Percentiles rank a stretch among this genome's conserved stretches.
Conservation (phyloP, 2,797 vertebrate species). For the Sebastes matsubarae region DNA sequence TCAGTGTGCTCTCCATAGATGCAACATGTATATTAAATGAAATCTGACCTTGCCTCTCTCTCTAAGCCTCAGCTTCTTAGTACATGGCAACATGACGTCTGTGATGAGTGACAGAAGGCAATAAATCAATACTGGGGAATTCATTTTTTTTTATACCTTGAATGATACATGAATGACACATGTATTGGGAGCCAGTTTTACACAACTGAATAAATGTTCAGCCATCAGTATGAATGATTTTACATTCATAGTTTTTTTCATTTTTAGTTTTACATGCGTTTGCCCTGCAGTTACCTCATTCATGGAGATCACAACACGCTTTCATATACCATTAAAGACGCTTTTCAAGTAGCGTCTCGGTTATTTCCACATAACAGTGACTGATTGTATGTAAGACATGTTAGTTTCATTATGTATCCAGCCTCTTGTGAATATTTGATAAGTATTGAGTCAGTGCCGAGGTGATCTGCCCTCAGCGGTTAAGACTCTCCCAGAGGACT, state of each 20-base stretch:
- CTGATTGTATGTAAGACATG: constrained; percentile 11
- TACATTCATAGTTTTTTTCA: too few relatives aligned
- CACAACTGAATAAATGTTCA: constrained; percentile 2
- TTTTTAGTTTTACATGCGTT: background rate
- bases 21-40: constrained; percentile 10
- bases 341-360: background rate
- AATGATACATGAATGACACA: constrained; percentile 9
- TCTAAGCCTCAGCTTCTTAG: background rate
- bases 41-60: constrained; percentile 34
- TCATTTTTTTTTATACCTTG: background rate
- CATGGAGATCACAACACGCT: background rate
- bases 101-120: constrained; percentile 26
- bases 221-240: constrained; percentile 4
- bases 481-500: constrained; percentile 30
- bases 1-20: background rate
- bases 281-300: constrained; percentile 11
- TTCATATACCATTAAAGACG: constrained; percentile 22
- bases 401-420: constrained; percentile 26
- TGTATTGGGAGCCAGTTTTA: background rate
- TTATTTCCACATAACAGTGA: constrained; percentile 7
- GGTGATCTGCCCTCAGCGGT: constrained; percentile 30
- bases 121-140: constrained; percentile 36
- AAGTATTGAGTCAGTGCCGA: constrained; percentile 27
- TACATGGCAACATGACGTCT: constrained; percentile 1
- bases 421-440: constrained; percentile 52